Evolutionary conservation across 2,888 invertebrate genomes (phyloP).

Genomic region (Campaea margaritaria): DNA sequence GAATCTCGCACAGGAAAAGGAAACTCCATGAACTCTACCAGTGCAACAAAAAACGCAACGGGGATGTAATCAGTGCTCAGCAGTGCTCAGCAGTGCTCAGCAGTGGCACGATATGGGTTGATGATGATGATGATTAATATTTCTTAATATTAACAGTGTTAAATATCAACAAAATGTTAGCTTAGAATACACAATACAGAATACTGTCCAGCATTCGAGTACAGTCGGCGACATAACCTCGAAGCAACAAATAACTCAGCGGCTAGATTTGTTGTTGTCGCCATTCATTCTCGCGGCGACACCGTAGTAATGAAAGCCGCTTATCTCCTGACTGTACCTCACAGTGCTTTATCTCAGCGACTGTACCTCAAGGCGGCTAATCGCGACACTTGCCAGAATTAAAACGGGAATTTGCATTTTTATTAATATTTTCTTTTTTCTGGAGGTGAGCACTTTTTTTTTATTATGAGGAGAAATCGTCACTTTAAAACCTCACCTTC

Average conservation of each 20-base stretch:
- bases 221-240: constrained; percentile 60
- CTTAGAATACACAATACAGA: no score
- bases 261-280: constrained; percentile 69
- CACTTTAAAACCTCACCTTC: no score
- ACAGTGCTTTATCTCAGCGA: constrained; percentile 59
- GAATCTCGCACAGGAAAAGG: no score
- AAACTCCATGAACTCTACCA: no score
- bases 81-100: no score
- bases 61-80: no score
- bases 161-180: no score
- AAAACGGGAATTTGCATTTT: constrained; percentile 39
- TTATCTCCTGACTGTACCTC: constrained; percentile 71
- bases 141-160: no score
- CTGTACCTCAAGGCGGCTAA: constrained; percentile 59
- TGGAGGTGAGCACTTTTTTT: not conserved
- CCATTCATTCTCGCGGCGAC: constrained; percentile 72
- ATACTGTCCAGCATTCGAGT: constrained; percentile 41
- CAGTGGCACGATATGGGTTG: no score
- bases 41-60: no score
- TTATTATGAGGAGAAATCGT: not conserved
- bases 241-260: constrained; percentile 72
- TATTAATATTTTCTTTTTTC: constrained; percentile 29
- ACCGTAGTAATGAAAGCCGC: constrained; percentile 73
- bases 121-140: no score
- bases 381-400: constrained; percentile 46